Evolutionary conservation across 2,888 invertebrate species (phyloP).

Genomic region (Carpatolechia fugitivella): DNA sequence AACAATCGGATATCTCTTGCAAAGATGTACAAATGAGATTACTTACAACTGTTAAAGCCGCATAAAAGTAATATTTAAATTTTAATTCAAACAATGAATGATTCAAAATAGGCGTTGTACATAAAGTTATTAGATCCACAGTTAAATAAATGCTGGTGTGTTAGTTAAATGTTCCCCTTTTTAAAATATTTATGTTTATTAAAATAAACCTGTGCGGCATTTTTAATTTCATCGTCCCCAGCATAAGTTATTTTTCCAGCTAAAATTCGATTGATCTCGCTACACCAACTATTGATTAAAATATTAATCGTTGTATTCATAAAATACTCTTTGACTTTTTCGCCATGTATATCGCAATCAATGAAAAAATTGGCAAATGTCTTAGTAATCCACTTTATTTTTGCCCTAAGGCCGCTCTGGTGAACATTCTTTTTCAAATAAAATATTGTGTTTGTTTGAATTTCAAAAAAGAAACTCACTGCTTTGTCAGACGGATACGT

Average conservation of each 20-base stretch:
- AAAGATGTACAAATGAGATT: too few species aligned
- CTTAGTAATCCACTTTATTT: background rate
- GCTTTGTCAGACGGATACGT: background rate
- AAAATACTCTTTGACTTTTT: background rate
- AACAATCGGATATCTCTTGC: too few species aligned
- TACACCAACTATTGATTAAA: background rate
- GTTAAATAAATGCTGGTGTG: too few species aligned
- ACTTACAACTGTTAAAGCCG: too few species aligned
- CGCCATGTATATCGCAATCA: background rate
- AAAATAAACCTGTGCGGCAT: constrained; percentile 9
- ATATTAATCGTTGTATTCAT: background rate
- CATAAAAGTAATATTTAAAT: too few species aligned
- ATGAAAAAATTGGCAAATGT: background rate
- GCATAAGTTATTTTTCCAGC: background rate
- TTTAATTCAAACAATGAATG: too few species aligned
- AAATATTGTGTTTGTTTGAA: background rate
- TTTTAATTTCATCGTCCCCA: constrained; percentile 9
- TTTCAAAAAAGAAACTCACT: background rate
- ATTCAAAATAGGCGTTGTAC: too few species aligned
- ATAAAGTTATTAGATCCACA: too few species aligned
- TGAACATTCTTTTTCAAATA: background rate
- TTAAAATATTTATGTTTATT: constrained; percentile 11
- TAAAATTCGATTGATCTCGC: background rate
- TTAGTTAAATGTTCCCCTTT: too few species aligned
- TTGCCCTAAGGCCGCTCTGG: background rate